Base-by-base conservation (phyloP, 37 sponge, comb jelly and placozoan genomes). In the Halisarca cf. caerulea region DNA sequence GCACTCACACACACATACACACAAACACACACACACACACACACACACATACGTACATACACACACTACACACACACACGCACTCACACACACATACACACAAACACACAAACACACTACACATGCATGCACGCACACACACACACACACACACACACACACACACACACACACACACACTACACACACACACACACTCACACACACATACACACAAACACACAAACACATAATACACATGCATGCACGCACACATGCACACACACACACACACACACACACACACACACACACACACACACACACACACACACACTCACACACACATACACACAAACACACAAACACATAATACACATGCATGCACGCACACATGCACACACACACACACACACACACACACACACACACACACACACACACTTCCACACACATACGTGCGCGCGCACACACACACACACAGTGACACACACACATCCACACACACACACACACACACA, bases 101-200 rank as follows among this genome's bases (percentile, higher is more conserved):
- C 20, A 27, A 9, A 21, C 64, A 28, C 64, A 23, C 15, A 6
- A 7, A 23, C 64, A 28, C 64, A n/a, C 9, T 23, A 23, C 30
- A 23, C 24, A 61, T 23, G 15, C 64, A 61, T 23, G 28, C 64
- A 61, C 30, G 23, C 64, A 30, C 33, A 68, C 7, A 27, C 33
- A 68, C 69, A 68, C 33, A 68, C 35, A 34, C 35, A 68, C 33
- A 34, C 35, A 68, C 33, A 27, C 69, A 68, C 69, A 68, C 33
- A 68, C 78, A 77, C 44, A 37, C 47, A 77, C 44, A 77, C 78
- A 77, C 78, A 77, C 78, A 77, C 78, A 77, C 78, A 77, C 41
- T 44, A 77, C 25, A 40, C 8, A 18, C 25, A 37, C 47, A 77
- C 3, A 38, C 78, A 40, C 78, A 73, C 39, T 21, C 74, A 73